A percentile compares a stretch with the other conserved stretches of the same genome.
Evolutionary conservation across 2,888 invertebrate genomes (phyloP).

Genomic region (Adelphocoris suturalis): DNA sequence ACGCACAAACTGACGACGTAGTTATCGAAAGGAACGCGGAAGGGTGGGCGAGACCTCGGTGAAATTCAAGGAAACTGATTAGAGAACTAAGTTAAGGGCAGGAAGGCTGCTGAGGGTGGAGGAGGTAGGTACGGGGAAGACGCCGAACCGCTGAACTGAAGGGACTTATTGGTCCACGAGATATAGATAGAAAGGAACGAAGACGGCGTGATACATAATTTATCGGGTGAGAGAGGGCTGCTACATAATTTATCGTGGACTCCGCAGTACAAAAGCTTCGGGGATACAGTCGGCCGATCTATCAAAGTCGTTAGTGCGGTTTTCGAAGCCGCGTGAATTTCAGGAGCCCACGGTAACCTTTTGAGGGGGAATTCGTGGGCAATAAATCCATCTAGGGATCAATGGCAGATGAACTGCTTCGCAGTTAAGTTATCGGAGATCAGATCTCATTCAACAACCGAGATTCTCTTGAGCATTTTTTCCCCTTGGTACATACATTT

Average conservation of each 20-base stretch:
- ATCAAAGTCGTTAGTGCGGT: not conserved
- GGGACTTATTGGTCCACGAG: constrained; percentile 9
- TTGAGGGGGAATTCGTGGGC: not conserved
- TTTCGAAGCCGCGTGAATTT: not conserved
- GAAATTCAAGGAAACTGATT: not conserved
- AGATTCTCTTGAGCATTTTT: too few species aligned
- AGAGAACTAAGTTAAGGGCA: constrained; percentile 19
- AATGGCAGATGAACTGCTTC: not conserved
- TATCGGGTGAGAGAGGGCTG: constrained; percentile 13
- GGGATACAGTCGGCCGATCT: not conserved
- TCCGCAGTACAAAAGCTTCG: not conserved
- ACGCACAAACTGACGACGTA: constrained; percentile 24
- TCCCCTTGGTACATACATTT: too few species aligned
- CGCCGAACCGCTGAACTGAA: not conserved
- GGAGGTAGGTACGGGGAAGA: not conserved
- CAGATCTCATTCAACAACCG: too few species aligned
- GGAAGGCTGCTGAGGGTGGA: not conserved
- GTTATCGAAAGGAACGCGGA: constrained; percentile 18
- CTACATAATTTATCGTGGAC: constrained; percentile 49
- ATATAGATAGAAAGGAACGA: not conserved
- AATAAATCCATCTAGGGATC: not conserved
- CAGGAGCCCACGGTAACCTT: not conserved
- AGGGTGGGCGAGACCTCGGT: not conserved
- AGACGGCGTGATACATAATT: constrained; percentile 46
- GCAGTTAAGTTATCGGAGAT: too few species aligned